Base-by-base conservation (phyloP, 2,888 invertebrate genomes). In the Cheilosia variabilis region DNA sequence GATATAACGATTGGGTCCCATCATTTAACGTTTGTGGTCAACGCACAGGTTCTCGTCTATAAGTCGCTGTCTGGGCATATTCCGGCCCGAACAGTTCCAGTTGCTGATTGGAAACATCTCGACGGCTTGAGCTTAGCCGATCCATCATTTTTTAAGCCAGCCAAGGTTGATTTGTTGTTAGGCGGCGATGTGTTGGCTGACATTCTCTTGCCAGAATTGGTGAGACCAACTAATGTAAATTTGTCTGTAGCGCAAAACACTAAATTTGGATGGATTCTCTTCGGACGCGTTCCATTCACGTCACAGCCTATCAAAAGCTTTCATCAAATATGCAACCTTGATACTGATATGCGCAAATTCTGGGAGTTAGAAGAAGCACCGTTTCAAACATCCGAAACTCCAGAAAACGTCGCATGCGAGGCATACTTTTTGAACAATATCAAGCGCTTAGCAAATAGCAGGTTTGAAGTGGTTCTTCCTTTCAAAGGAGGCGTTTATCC, bases 351-450 rank as follows among this genome's bases (percentile, higher is more conserved):
- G 43, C 60, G 9, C 0, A 15, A 43, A n/a, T 43, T 60, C n/a
- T 60, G 24, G 60, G 60, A 62, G 62, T 37, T 57, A 3, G 37
- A 13, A 19, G 57, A 37, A 19, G 19, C 15, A 22, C 37, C 37
- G 2, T 58, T 37, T 41, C 19, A 15, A 10, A 37, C 31, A 31
- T 9, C 31, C 31, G 27, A 53, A 17, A 71, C 52, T n/a, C 53
- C 63, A 19, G 82, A 77, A 60, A 31, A 76, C 4, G 9, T 13
- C 1, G 37, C 13, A n/a, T 82, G 83, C 55, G 66, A 72, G 22
- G 41, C 34, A 17, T 53, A 73, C n/a, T 78, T 72, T 24, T 10
- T 47, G 1, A 66, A 19, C 0, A 72, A 65, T 5, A 27, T 62
- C 3, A 52, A 57, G 10, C 41, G 47, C 19, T 5, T 13, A 15